Evolutionary conservation across 64 coral and sea anemone genomes (phyloP), one percentile per base, ranked within the genome.

Genomic region (Pachyseris speciosa): DNA sequence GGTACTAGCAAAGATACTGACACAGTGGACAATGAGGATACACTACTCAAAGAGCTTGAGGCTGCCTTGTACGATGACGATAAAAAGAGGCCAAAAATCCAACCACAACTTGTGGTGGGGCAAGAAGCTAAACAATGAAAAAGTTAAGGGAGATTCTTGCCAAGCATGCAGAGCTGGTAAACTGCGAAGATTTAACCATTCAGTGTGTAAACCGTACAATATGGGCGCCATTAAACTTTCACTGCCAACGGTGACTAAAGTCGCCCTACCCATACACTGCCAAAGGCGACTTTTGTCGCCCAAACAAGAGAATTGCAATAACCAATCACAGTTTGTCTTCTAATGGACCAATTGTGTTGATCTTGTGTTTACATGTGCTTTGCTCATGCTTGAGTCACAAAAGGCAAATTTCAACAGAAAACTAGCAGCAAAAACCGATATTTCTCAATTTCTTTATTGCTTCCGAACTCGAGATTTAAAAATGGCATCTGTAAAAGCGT

Each of bases 221-320:
- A n/a, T n/a, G n/a, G n/a, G n/a, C n/a, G n/a, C n/a, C n/a, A n/a
- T n/a, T n/a, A n/a, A n/a, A n/a, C 48, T 83, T 83, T 63, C 51
- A 83, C 47, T 58, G 78, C 78, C 78, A 83, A 59, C 0, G 78
- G 78, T 29, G 29, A 83, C 78, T 83, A 63, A 63, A n/a, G 78
- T 83, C 78, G 32, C 45, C 76, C 52, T 80, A 20, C 49, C 30
- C 32, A 32, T 34, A 59, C 49, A 61, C 34, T 16, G 52, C 78
- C 45, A 57, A 22, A 63, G 78, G 78, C 52, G 78, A 83, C 36
- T 83, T 29, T 60, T 63, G 78, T 83, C 55, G 52, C 50, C 55
- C 53, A 83, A 83, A 33, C 50, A 83, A 83, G 37, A 52, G 26
- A 58, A 11, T 25, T 59, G 53, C 30, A 36, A 59, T 83, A 52